Evolutionary conservation across 2,113 vertebrate genomes (phyloP).

Genomic region (Poeciliopsis turrubarensis): DNA sequence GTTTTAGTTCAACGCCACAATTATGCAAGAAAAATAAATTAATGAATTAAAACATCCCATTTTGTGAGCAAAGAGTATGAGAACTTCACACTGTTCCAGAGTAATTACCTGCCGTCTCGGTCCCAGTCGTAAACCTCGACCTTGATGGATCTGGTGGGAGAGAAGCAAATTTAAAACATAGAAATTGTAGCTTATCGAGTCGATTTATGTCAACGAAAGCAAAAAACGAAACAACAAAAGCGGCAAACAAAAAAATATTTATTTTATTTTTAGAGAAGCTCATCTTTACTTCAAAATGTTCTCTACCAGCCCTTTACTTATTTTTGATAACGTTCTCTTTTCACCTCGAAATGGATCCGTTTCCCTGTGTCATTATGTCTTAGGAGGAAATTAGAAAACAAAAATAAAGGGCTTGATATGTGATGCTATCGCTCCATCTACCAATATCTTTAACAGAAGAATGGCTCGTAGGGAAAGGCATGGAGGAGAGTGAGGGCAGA

Average conservation of each 20-base stretch:
- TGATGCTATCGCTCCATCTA: neutral
- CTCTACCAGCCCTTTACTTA: conserved; percentile 33
- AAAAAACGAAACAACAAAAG: neutral
- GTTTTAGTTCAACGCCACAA: neutral
- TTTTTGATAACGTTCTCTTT: conserved; percentile 16
- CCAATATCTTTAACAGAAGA: neutral
- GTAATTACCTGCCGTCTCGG: conserved; percentile 89
- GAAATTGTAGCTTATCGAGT: neutral
- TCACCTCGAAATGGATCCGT: conserved; percentile 47
- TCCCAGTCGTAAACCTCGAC: conserved; percentile 96
- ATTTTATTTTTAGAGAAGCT: conserved; percentile 6
- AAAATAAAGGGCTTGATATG: neutral
- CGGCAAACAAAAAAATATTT: neutral
- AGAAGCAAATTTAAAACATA: neutral
- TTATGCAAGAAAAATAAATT: no score
- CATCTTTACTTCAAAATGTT: conserved; percentile 33
- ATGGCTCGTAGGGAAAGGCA: neutral
- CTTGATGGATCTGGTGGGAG: conserved; percentile 87
- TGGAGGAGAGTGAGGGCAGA: neutral
- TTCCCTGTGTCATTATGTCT: conserved; percentile 28
- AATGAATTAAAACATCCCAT: no score
- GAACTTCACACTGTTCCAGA: neutral
- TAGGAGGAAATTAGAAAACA: conserved; percentile 16
- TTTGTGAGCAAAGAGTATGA: no score
- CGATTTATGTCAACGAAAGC: neutral